Evolutionary conservation across 2,797 vertebrate species (phyloP).

Genomic region (Pagetopsis macropterus): DNA sequence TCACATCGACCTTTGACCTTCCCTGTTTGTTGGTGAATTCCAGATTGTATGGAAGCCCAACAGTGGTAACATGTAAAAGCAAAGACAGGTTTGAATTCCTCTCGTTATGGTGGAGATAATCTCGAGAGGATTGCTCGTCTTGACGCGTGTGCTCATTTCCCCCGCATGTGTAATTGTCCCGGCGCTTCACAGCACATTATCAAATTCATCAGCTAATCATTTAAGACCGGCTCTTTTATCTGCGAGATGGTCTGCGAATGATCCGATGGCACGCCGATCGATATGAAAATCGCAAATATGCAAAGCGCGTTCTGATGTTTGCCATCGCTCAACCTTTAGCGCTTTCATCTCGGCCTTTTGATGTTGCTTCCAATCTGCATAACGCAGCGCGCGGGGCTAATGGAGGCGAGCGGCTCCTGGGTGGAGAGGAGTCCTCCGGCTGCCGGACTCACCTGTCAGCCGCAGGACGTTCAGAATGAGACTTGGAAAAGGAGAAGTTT

Average conservation of each 20-base stretch:
- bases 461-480: conserved; percentile 18
- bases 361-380: conserved; percentile 77
- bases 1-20: conserved; percentile 73
- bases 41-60: conserved; percentile 40
- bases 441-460: conserved; percentile 68
- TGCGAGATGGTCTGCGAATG: conserved; percentile 59
- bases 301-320: conserved; percentile 78
- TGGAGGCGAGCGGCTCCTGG: conserved; percentile 62
- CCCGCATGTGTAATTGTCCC: conserved; percentile 57
- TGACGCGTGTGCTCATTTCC: conserved; percentile 18
- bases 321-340: conserved; percentile 76
- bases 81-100: conserved; percentile 51
- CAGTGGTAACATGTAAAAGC: conserved; percentile 62
- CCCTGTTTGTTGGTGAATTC: conserved; percentile 39
- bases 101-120: conserved; percentile 42
- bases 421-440: conserved; percentile 29
- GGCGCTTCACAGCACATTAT: conserved; percentile 66
- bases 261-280: conserved; percentile 73
- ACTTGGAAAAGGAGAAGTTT: not conserved
- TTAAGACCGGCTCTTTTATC: conserved; percentile 79
- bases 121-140: conserved; percentile 49
- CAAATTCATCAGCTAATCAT: conserved; percentile 81
- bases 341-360: conserved; percentile 81
- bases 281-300: conserved; percentile 77
- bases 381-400: conserved; percentile 55